Base-by-base conservation (phyloP, 2,888 invertebrate genomes). In the Thera obeliscata region DNA sequence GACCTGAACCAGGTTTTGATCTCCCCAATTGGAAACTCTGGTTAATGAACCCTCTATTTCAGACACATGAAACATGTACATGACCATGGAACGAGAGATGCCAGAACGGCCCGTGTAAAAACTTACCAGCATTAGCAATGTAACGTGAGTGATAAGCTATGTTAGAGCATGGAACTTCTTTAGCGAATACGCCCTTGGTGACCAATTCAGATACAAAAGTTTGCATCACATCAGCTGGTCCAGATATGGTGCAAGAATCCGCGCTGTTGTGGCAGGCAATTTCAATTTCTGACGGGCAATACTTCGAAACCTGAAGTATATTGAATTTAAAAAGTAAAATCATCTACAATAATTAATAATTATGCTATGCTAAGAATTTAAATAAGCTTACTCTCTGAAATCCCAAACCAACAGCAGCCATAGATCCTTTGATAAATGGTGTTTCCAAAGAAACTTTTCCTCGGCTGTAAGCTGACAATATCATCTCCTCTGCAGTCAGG, bases 81-180 rank as follows among this genome's bases (percentile, higher is more conserved):
- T 22, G 22, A 22, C 22, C 22, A 22, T 22, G 22, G 22, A 22
- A 22, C 22, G 22, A 22, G 22, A 22, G 22, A 22, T 22, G 22
- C 22, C 22, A 22, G 22, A 0, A 22, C 22, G 22, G 22, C 22
- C 22, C 9, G 6, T 7, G 6, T 7, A 50, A 6, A 2, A 60
- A 49, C 41, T 48, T 46, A 81, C 87, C 95, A 55, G 95, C 95
- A 49, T 94, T 90, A 0, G 94, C 93, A 77, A 98, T 97, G 76
- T 97, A 97, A 48, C 95, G 94, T 66, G 97, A 97, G 83, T 98
- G 98, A 81, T 97, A 98, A 0, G 98, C 97, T 70, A 97, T 96
- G 77, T 97, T 97, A 22, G 96, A 95, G 68, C 96, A 96, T n/a
- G 82, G 81, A 0, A 86, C 86, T 71, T 82, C 82, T 59, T 79